Percentiles rank a stretch among this genome's conserved stretches.
Evolutionary conservation across 2,797 vertebrate species (phyloP).

Genomic region (Rhyacichthys aspro): DNA sequence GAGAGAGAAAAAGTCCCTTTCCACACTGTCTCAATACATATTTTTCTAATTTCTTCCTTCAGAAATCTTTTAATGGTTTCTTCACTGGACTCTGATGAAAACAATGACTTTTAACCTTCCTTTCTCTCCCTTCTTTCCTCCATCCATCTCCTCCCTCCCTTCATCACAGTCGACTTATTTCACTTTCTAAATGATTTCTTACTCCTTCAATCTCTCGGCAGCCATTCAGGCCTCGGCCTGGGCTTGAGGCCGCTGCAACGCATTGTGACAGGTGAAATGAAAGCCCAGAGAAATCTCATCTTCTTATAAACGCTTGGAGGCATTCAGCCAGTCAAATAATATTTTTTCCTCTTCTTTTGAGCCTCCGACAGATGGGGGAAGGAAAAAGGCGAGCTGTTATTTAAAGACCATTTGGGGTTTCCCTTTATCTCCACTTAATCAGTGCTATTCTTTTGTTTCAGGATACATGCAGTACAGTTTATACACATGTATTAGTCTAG

Average conservation of each 20-base stretch:
- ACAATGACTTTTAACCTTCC: slow-evolving; percentile 81
- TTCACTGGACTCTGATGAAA: slow-evolving; percentile 74
- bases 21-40: slow-evolving; percentile 65
- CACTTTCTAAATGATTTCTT: slow-evolving; percentile 79
- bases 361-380: slow-evolving; percentile 54
- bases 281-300: slow-evolving; percentile 82
- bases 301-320: slow-evolving; percentile 77
- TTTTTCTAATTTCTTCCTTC: slow-evolving; percentile 81
- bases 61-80: slow-evolving; percentile 80
- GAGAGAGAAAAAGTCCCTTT: slow-evolving; percentile 57
- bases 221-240: slow-evolving; percentile 66
- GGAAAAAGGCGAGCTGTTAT: slow-evolving; percentile 46
- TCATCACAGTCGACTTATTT: slow-evolving; percentile 75
- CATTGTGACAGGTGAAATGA: slow-evolving; percentile 83
- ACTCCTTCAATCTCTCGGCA: slow-evolving; percentile 77
- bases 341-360: slow-evolving; percentile 51
- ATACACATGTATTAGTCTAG: slow-evolving; percentile 39
- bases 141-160: slow-evolving; percentile 46
- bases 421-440: slow-evolving; percentile 74
- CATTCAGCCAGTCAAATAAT: slow-evolving; percentile 74
- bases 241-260: slow-evolving; percentile 52
- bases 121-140: slow-evolving; percentile 36
- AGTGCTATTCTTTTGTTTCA: slow-evolving; percentile 28
- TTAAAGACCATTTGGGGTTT: slow-evolving; percentile 65
- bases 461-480: slow-evolving; percentile 31